These are phyloP conservation scores for Pampusana beccarii DNA, from an alignment of 2,113 vertebrate species.

Conservation along the genomic window DNA sequence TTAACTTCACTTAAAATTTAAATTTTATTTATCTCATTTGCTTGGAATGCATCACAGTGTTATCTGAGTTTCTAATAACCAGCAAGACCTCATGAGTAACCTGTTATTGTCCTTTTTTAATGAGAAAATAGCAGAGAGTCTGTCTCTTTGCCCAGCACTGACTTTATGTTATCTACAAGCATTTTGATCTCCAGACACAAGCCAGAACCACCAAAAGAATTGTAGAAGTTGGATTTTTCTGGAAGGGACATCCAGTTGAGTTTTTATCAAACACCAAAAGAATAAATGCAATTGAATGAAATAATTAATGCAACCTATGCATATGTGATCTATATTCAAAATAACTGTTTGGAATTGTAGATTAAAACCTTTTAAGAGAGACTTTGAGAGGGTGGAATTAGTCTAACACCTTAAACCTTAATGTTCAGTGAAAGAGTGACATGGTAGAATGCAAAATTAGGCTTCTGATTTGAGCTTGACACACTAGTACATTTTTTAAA, in stretches of 20 bases:
- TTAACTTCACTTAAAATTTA: not conserved
- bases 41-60: not conserved
- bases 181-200: not conserved
- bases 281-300: not conserved
- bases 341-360: not conserved
- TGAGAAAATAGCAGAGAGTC: not conserved
- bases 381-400: not conserved
- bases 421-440: not conserved
- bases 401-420: not conserved
- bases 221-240: not conserved
- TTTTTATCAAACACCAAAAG: not conserved
- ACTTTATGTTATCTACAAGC: not conserved
- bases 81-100: not conserved
- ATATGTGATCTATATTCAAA: not conserved
- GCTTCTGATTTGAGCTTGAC: not conserved
- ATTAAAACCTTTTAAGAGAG: not conserved
- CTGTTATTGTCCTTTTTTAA: not conserved
- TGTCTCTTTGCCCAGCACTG: not conserved
- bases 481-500: not conserved
- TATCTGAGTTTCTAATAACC: not conserved
- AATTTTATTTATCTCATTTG: not conserved
- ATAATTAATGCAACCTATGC: not conserved
- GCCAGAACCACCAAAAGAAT: not conserved
- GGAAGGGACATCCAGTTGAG: not conserved
- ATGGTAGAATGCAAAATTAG: not conserved